Evolutionary conservation across 2,888 invertebrate species (phyloP), one percentile per base, ranked within the genome.

Genomic region (Morpho deidamia): DNA sequence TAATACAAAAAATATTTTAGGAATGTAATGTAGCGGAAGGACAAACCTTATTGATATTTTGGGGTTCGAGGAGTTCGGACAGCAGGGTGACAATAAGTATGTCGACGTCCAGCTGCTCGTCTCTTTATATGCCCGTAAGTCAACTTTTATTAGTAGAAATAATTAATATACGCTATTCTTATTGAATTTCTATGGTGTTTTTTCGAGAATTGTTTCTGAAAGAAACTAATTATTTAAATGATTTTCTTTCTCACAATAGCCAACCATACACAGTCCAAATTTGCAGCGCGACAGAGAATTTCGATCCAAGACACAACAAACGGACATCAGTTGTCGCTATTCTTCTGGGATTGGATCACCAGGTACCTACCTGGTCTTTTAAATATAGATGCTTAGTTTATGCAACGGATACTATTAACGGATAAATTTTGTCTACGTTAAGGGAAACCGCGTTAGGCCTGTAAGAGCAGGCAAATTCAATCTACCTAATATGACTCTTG

Each of bases 31-130:
- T 76, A 51, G 74, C 72, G 38, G 83, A 84, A 56, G 78, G 83
- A 10, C 79, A 81, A 59, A 84, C 83, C 5, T 60, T 85, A 65
- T 65, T 84, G 66, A 82, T 83, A 75, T 85, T 76, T 69, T 85
- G 85, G 84, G 82, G 83, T 61, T 69, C 72, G 63, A 70, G 72
- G 44, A 71, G 70, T 61, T 78, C 80, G 11, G 83, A 84, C 41
- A 85, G 87, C 67, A 72, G 76, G 53, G 70, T 72, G 44, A 85
- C 85, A 9, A 76, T 82, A 62, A 83, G 79, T 64, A 76, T 85
- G 78, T 81, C 83, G 2, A 73, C 77, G 0, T 85, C 87, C 7
- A 87, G 83, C 59, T 78, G 78, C 57, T 82, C 84, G 4, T 87
- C 86, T 0, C 52, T 73, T 23, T 77, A 74, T 11, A 51, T 72